Evolutionary conservation across 1,140 invertebrate genomes (phyloP), one percentile per base, ranked within the genome.

Genomic region (Drosophila malerkotliana): DNA sequence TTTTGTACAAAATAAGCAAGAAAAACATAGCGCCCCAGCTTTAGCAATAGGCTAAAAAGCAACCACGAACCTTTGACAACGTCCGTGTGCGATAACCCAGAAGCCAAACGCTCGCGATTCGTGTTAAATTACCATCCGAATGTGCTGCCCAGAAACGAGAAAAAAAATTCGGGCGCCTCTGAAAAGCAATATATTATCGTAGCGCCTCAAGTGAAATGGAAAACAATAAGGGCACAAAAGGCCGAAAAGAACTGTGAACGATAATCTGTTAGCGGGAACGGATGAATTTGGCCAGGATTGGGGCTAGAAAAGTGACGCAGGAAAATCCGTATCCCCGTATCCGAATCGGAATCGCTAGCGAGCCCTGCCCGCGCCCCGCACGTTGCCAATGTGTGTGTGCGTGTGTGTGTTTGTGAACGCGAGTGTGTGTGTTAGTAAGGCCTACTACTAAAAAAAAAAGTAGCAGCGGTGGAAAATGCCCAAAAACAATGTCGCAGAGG

Each of bases 1-100:
- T 87, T 91, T 85, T 91, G 75, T 83, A 89, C 84, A 89, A 88
- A 88, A 89, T 89, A 84, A 84, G 79, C 83, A 84, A 76, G 53
- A 77, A 67, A 89, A 88, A 88, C 77, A 69, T 34, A 71, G 64
- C 69, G 61, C 61, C 66, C 72, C 64, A 72, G 67, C 66, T 45
- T 45, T 68, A 54, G 62, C 63, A 72, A 76, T 82, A 66, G 68
- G 75, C 52, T 76, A 52, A 76, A 82, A 79, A 68, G 52, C 75
- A 67, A 68, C 55, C 62, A 45, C 39, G 77, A 68, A 68, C 68
- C 77, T 72, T 79, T 45, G 44, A 45, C 59, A 52, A 41, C 57
- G 32, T 55, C 41, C 62, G 47, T 76, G 74, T 79, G 69, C 39
- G 72, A 48, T 66, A 62, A 72, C 14, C 77, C 71, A 66, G 45